Base-by-base conservation (phyloP, 2,888 invertebrate species). In the Euclidia mi region DNA sequence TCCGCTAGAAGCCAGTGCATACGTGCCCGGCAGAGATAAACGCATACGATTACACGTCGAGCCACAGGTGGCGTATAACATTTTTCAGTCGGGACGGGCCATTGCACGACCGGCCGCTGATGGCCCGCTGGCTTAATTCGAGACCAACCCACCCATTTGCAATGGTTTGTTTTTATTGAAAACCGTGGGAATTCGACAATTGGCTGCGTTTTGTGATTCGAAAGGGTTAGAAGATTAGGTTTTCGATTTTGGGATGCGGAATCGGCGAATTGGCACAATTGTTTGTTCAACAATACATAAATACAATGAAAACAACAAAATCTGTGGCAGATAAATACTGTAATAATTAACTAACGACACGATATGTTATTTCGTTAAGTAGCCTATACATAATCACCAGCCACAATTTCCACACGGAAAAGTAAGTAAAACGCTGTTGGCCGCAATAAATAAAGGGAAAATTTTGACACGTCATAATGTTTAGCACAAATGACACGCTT, bases 41-140 rank as follows among this genome's bases (percentile, higher is more conserved):
- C 91, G 94, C 94, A 94, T 94, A 92, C 93, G 92, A 92, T 93
- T 91, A 92, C 89, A 82, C 79, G 78, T 80, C 80, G 88, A 79
- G 86, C 94, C 87, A 95, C 94, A 95, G 94, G 94, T 94, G 94
- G 94, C 88, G 89, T 77, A 93, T 94, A 91, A 93, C 94, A 94
- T 94, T 95, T 95, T 95, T 94, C 93, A 91, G 83, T 75, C 79
- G 81, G 83, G 80, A 78, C 85, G 84, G 86, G 80, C 84, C 84
- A 83, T 79, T 78, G 83, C 76, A 73, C 78, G 79, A 65, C 68
- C 69, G 75, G 65, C 57, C 69, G 60, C 47, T 79, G 76, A 81
- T 75, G 69, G 79, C 72, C 76, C 76, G 76, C 78, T 81, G 82
- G 89, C 87, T 92, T 91, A 91, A 91, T 91, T 87, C 86, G 81